Evolutionary conservation across 1,140 invertebrate species (phyloP), one percentile per base, ranked within the genome.

Genomic region (Hypsibius dujardini): DNA sequence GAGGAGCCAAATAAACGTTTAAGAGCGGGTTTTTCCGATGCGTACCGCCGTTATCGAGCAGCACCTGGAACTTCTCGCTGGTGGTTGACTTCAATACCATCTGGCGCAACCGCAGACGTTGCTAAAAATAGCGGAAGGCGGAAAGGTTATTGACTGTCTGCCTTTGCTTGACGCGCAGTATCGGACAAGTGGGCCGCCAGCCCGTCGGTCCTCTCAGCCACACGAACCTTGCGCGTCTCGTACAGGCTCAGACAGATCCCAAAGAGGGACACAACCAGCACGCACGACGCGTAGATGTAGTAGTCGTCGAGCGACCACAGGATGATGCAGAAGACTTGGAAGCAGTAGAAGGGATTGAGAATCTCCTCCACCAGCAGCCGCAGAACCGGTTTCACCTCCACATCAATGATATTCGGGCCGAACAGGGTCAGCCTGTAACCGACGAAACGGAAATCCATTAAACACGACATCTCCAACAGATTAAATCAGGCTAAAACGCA

Each of bases 261-360:
- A 1, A 84, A 70, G 2, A 77, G 72, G 1, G 84, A 83, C 47
- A 86, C 83, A 28, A 84, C 45, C 62, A 86, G 74, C 71, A 86
- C 85, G 75, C 83, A 84, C 2, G 76, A 72, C 42, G 84, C 84
- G 76, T 86, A 86, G 70, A 82, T 81, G 56, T 79, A 76, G 75
- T 86, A 86, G 28, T 83, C 78, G 74, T 86, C 85, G 14, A 79
- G 74, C 62, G 74, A 79, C 85, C 85, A 86, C 2, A 86, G 74
- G n/a, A 78, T 76, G 42, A 83, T 76, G 74, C 82, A 84, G 73
- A 81, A 82, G 0, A 1, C 50, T 78, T 83, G 82, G 74, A 83
- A 83, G 45, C 82, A 76, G 75, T 83, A 83, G 72, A 83, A 83
- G 2, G 82, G 82, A 73, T 82, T 81, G 2, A 83, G 74, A n/a